Evolutionary conservation across 2,888 invertebrate genomes (phyloP), one percentile per base, ranked within the genome.

Genomic region (Ceratothoa steindachneri): DNA sequence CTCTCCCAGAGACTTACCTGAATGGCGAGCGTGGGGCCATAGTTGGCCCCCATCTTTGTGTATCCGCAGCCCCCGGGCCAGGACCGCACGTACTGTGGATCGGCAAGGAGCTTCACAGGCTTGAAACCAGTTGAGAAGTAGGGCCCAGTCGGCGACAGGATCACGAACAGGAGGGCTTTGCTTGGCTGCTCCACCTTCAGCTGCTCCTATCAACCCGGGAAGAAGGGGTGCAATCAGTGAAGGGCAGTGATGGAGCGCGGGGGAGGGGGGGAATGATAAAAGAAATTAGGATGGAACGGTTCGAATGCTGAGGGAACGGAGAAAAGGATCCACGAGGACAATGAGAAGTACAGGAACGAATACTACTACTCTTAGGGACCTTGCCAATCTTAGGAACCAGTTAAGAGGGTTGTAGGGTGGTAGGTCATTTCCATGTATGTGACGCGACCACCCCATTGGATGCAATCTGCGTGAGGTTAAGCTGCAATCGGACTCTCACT

Each of bases 31-130:
- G 94, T 94, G 28, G 93, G 93, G 60, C 90, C 93, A 82, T 93
- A 95, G 87, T 95, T 93, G 81, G 96, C 93, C 79, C 98, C 98
- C 88, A 98, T 91, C 87, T 99, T 99, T 81, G 90, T 90, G 83
- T 92, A 92, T 55, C 99, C 99, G 80, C 92, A 92, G 73, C 99
- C 99, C 66, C 88, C 88, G 29, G 95, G 95, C 92, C 95, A 97
- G 0, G 88, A 86, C 64, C 88, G 82, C 0, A 87, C 86, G 82
- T 90, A 95, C 71, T 88, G 87, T 1, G 98, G 96, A 86, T 99
- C 97, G 9, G 99, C 99, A 80, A 92, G 88, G 76, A 99, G 88
- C 0, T 93, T 91, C 1, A 99, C 90, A 0, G 93, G 92, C 81
- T 86, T 85, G 74, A 89, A 85, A 30, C 88, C 87, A 0, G 89